phyloP scores from a whole-genome alignment of 2,888 invertebrate species.

The Scaptodrosophila latifasciaeformis region DNA sequence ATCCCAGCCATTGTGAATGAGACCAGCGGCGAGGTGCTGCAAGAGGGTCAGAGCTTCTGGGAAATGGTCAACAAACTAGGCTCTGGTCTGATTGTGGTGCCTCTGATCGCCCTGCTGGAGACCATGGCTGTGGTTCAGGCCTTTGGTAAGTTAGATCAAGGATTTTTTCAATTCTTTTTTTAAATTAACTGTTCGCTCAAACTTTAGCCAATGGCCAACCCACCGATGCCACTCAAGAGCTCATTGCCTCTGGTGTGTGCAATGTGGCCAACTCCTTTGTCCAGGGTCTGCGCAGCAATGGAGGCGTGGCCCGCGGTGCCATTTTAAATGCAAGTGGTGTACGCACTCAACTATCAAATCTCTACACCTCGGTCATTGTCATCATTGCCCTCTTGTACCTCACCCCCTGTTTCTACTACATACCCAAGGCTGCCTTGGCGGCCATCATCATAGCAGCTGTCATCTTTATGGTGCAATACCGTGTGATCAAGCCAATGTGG shows the following conservation, averaged over 20 bases:
- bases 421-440: slow-evolving; percentile 89
- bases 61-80: slow-evolving; percentile 88
- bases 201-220: slow-evolving; percentile 83
- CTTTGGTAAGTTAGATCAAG: slow-evolving; percentile 56
- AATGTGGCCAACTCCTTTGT: slow-evolving; percentile 91
- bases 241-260: slow-evolving; percentile 86
- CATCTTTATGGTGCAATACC: slow-evolving; percentile 92
- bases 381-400: slow-evolving; percentile 89
- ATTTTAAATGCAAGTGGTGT: slow-evolving; percentile 94
- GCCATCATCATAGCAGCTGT: slow-evolving; percentile 95
- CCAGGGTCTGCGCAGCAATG: slow-evolving; percentile 87
- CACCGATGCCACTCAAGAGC: slow-evolving; percentile 93
- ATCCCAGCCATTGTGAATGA: slow-evolving; percentile 78
- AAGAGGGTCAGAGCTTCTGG: slow-evolving; percentile 76
- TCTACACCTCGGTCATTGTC: slow-evolving; percentile 89
- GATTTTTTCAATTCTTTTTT: neutral
- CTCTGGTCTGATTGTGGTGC: slow-evolving; percentile 89
- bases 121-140: slow-evolving; percentile 83
- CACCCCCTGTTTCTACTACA: slow-evolving; percentile 91
- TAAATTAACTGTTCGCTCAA: too few species aligned
- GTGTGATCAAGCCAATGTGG: slow-evolving; percentile 92
- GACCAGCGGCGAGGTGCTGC: slow-evolving; percentile 74
- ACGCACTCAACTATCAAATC: slow-evolving; percentile 87
- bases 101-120: slow-evolving; percentile 90
- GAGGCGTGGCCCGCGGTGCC: slow-evolving; percentile 89